phyloP scores from a whole-genome alignment of 64 coral and sea anemone species.

The Pocillopora damicornis region DNA sequence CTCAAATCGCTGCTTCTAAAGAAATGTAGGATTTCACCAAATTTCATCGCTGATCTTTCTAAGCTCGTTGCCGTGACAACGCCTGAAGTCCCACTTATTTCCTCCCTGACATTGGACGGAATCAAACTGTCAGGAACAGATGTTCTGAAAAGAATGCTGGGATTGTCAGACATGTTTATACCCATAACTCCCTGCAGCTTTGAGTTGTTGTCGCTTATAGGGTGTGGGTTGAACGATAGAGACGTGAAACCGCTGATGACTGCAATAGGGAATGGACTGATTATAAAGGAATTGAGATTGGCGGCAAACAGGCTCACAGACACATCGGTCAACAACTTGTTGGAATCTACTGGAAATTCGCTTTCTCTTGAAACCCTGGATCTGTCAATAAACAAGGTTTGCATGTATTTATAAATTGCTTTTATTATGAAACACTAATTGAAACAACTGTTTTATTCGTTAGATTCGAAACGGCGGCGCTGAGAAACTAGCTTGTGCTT shows the following conservation, averaged over 20 bases:
- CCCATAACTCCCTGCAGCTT: conserved; percentile 45
- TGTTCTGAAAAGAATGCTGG: conserved; percentile 51
- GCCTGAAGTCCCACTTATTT: background rate
- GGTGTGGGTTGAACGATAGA: conserved; percentile 66
- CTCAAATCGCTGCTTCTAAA: conserved; percentile 38
- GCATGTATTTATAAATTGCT: too few species aligned
- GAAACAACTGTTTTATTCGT: background rate
- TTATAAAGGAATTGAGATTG: conserved; percentile 45
- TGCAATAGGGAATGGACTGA: conserved; percentile 52
- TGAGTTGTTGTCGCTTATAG: conserved; percentile 42
- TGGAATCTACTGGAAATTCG: conserved; percentile 37
- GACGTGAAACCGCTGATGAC: conserved; percentile 61
- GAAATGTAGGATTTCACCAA: conserved; percentile 59
- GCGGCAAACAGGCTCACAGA: conserved; percentile 72
- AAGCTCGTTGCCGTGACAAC: conserved; percentile 22
- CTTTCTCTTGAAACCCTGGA: conserved; percentile 52
- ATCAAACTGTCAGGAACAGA: conserved; percentile 69
- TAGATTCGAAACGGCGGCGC: conserved; percentile 55
- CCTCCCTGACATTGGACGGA: conserved; percentile 56
- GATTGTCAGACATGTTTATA: conserved; percentile 46
- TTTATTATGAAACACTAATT: too few species aligned
- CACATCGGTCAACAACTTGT: conserved; percentile 42
- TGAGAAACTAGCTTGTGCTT: conserved; percentile 30
- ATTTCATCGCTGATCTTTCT: conserved; percentile 26
- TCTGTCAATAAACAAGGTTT: conserved; percentile 71